Conservation (phyloP, 2,113 vertebrate genomes). For the Oplegnathus fasciatus region DNA sequence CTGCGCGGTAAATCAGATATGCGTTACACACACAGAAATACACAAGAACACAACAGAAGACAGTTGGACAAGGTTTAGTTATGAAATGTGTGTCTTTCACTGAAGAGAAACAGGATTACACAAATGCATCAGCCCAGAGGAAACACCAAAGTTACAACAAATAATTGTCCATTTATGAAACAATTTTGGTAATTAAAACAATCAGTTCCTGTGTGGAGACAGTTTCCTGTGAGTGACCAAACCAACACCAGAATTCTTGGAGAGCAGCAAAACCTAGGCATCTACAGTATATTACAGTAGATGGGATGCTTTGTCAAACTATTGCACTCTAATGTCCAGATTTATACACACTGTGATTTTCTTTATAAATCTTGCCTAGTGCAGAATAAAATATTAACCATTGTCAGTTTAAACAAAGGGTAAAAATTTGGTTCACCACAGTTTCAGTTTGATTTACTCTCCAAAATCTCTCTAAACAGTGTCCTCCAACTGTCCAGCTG, state of each 20-base stretch:
- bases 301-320: not conserved
- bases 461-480: not conserved
- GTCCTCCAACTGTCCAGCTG: too few relatives aligned
- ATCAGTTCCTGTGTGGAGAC: not conserved
- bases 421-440: not conserved
- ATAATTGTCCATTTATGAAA: not conserved
- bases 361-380: not conserved
- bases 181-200: not conserved
- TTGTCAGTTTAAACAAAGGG: not conserved
- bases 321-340: not conserved
- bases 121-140: conserved; percentile 1
- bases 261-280: not conserved
- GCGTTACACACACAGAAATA: not conserved
- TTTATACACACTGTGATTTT: not conserved
- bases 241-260: not conserved
- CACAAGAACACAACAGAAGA: conserved; percentile 9
- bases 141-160: not conserved
- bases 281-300: not conserved
- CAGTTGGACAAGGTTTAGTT: conserved; percentile 32
- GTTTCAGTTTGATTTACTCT: not conserved
- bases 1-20: conserved; percentile 15
- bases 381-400: conserved; percentile 7
- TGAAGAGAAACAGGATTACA: not conserved
- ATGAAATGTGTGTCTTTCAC: not conserved
- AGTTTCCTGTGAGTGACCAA: not conserved